Percentiles rank a stretch among this genome's conserved stretches.
Conservation (phyloP, 2,797 vertebrate species). For the Tamandua tetradactyla region DNA sequence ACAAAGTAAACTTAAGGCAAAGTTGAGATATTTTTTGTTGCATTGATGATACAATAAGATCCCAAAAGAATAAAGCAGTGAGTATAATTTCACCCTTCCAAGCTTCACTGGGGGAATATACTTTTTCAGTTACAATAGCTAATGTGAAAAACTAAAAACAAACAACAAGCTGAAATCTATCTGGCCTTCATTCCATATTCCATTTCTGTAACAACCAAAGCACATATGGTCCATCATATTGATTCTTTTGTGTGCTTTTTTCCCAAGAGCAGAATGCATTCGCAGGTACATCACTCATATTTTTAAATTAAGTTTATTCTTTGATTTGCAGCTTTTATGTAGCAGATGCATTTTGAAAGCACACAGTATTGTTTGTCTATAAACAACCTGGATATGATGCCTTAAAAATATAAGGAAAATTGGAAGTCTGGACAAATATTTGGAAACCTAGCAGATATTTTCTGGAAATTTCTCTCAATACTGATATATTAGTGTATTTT, state of each 20-base stretch:
- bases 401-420: slow-evolving; percentile 30
- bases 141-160: slow-evolving; percentile 39
- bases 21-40: background rate
- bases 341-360: slow-evolving; percentile 9
- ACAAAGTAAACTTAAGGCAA: slow-evolving; percentile 6
- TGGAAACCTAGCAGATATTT: slow-evolving; percentile 15
- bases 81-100: slow-evolving; percentile 42
- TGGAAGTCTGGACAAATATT: background rate
- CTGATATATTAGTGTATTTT: background rate
- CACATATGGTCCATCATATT: background rate
- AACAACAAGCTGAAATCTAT: slow-evolving; percentile 21
- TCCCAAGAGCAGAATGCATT: slow-evolving; percentile 37
- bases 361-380: background rate
- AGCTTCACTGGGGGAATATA: background rate
- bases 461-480: slow-evolving; percentile 35
- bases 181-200: slow-evolving; percentile 9
- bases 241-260: background rate
- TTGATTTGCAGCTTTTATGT: slow-evolving; percentile 32
- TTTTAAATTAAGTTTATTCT: slow-evolving; percentile 45
- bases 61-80: background rate
- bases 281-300: slow-evolving; percentile 44
- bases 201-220: slow-evolving; percentile 19
- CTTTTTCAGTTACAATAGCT: background rate
- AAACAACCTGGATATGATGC: background rate
- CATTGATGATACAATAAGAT: background rate